Evolutionary conservation across 1,140 invertebrate species (phyloP).

Genomic region (Hirudo medicinalis): DNA sequence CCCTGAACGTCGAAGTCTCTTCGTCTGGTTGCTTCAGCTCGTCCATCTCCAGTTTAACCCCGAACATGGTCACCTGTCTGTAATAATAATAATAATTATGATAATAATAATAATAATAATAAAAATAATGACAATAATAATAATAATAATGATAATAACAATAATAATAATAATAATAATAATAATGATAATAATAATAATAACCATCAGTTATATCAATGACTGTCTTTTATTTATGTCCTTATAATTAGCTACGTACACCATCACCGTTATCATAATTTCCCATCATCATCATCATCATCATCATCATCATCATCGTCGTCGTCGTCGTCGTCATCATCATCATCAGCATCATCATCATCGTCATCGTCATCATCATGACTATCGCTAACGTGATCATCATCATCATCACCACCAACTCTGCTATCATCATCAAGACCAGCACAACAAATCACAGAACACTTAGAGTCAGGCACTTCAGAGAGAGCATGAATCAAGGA

Average conservation of each 20-base stretch:
- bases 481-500: neutral
- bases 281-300: no score
- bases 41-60: slow-evolving; percentile 3
- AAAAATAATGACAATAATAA: neutral
- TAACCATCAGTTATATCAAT: neutral
- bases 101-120: neutral
- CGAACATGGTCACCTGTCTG: slow-evolving; percentile 1
- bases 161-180: neutral
- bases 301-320: no score
- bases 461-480: neutral
- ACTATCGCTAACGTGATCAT: no score
- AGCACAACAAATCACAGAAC: neutral
- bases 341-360: no score
- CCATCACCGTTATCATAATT: no score
- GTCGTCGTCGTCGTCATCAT: no score
- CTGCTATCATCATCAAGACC: no score
- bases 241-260: no score
- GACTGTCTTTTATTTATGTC: no score
- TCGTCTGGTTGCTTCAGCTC: neutral
- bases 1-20: neutral
- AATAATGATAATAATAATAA: neutral
- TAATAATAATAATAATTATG: neutral
- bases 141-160: neutral
- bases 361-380: no score
- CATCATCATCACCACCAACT: neutral